Evolutionary conservation across 2,113 vertebrate genomes (phyloP).

Genomic region (Propithecus coquereli): DNA sequence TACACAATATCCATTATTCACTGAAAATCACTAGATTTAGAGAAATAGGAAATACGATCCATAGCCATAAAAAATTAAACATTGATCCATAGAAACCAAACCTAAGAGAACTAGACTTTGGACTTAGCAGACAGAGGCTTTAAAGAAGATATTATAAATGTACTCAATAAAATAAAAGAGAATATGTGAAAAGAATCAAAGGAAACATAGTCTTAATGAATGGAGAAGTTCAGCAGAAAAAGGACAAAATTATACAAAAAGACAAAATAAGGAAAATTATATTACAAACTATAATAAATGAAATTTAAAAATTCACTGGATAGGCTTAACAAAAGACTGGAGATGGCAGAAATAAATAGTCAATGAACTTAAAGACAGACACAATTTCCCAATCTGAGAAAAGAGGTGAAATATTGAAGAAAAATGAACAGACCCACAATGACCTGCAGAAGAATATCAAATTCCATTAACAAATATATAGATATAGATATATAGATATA

Average conservation of each 20-base stretch:
- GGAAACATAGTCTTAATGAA: not conserved
- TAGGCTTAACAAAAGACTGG: not conserved
- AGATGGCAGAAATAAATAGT: not conserved
- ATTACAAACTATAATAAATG: not conserved
- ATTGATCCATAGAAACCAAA: not conserved
- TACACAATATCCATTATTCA: not conserved
- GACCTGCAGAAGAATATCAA: not conserved
- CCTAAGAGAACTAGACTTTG: not conserved
- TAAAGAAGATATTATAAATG: not conserved
- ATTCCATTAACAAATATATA: not conserved
- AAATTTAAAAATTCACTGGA: not conserved
- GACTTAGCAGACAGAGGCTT: not conserved
- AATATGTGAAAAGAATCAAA: not conserved
- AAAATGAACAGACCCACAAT: not conserved
- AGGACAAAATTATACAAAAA: not conserved
- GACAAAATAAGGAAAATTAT: not conserved
- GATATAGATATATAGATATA: no score
- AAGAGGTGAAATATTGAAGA: not conserved
- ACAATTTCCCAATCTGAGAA: not conserved
- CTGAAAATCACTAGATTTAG: not conserved
- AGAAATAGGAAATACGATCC: not conserved
- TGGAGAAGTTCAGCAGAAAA: not conserved
- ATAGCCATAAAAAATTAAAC: not conserved
- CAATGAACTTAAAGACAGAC: not conserved
- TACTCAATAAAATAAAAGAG: not conserved